phyloP scores from a whole-genome alignment of 2,888 invertebrate genomes.

The Stenotaenia linearis region DNA sequence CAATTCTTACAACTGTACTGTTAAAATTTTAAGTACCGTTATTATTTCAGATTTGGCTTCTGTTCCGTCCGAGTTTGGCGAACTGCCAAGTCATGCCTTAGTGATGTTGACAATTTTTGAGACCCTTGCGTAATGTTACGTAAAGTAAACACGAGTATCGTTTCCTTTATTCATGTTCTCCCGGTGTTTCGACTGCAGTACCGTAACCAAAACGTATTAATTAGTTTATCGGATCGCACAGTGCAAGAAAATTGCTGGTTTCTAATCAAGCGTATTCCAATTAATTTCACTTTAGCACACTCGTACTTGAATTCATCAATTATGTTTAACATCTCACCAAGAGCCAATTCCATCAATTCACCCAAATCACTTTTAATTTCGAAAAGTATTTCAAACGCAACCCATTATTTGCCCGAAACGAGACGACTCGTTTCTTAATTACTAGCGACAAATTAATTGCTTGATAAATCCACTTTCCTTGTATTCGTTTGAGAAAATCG shows the following conservation, averaged over 20 bases:
- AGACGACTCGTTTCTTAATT: background rate
- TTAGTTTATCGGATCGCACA: too few species aligned
- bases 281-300: background rate
- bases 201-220: too few species aligned
- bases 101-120: background rate
- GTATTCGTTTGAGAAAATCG: background rate
- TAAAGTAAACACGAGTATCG: background rate
- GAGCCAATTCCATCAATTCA: background rate
- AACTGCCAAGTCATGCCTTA: background rate
- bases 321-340: too few species aligned
- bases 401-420: too few species aligned
- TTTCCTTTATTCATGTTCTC: background rate
- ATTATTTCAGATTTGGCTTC: background rate
- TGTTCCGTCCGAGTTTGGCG: background rate
- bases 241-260: background rate
- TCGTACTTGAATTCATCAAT: background rate
- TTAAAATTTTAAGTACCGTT: conserved; percentile 3
- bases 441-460: background rate
- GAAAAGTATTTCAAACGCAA: too few species aligned
- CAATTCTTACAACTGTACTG: background rate
- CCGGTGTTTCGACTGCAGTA: background rate
- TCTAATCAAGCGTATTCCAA: background rate
- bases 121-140: background rate
- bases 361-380: background rate
- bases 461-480: background rate